These are phyloP conservation scores for Polydrusus pterygomalis DNA, from an alignment of 2,888 invertebrate genomes.

Conservation along the genomic window DNA sequence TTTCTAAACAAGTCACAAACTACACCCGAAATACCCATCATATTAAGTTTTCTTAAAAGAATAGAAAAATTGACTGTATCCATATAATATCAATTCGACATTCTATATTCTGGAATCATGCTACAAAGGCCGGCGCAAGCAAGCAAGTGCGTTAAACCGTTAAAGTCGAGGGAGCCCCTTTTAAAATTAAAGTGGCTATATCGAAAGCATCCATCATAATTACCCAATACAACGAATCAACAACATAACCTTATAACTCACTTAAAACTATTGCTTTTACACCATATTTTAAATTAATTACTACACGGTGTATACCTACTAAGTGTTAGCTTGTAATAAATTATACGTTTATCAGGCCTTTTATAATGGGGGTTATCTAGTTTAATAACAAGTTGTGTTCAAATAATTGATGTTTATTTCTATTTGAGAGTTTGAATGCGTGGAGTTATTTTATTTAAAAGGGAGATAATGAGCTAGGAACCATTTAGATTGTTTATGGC, in stretches of 20 bases:
- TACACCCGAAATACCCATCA: too few species aligned
- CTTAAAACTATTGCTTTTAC: slow-evolving; percentile 8
- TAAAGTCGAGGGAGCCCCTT: too few species aligned
- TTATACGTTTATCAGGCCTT: slow-evolving; percentile 35
- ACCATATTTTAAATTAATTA: slow-evolving; percentile 28
- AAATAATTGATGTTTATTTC: slow-evolving; percentile 34
- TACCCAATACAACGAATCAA: not conserved
- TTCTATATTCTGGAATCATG: too few species aligned
- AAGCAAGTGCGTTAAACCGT: too few species aligned
- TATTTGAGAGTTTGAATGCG: slow-evolving; percentile 14
- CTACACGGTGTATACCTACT: slow-evolving; percentile 21
- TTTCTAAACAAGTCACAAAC: too few species aligned
- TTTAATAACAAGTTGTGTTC: slow-evolving; percentile 27
- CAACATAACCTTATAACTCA: not conserved
- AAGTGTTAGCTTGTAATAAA: slow-evolving; percentile 17
- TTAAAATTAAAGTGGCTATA: too few species aligned
- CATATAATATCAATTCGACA: too few species aligned
- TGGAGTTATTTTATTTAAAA: slow-evolving; percentile 21
- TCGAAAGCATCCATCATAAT: not conserved
- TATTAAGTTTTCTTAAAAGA: too few species aligned
- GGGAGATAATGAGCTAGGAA: not conserved
- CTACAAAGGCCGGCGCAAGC: too few species aligned
- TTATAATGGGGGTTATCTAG: slow-evolving; percentile 38
- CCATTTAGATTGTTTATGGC: not conserved
- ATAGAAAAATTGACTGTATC: too few species aligned